These are phyloP conservation scores for Ellobius talpinus DNA, from an alignment of 2,113 vertebrate species.

Conservation along the genomic window DNA sequence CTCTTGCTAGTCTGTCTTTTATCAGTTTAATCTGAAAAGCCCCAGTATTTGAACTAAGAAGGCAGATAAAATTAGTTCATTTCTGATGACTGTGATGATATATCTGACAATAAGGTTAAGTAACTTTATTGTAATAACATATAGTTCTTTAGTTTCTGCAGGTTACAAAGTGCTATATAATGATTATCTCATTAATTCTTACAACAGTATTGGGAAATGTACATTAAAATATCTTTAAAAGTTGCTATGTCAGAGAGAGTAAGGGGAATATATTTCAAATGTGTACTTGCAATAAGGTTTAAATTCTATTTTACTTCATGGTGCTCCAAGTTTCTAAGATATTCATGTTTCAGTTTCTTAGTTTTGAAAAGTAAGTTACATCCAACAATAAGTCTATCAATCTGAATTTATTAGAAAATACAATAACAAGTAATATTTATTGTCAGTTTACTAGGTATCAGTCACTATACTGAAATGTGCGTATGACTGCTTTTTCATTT, in stretches of 20 bases:
- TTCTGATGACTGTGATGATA: not conserved
- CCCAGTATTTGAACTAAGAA: not conserved
- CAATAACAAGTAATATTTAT: not conserved
- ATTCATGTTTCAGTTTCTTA: not conserved
- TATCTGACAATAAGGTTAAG: not conserved
- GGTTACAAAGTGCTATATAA: not conserved
- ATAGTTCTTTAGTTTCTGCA: not conserved
- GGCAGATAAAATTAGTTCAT: not conserved
- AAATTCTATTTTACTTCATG: not conserved
- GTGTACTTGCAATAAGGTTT: not conserved
- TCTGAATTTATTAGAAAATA: conserved; percentile 4
- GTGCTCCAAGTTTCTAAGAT: not conserved
- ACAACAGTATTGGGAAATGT: not conserved
- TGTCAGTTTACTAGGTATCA: not conserved
- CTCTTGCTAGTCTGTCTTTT: not conserved
- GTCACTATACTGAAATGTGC: not conserved
- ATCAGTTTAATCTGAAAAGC: not conserved
- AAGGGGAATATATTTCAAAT: not conserved
- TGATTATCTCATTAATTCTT: not conserved
- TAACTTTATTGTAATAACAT: not conserved
- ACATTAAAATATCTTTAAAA: not conserved
- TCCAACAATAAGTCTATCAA: not conserved
- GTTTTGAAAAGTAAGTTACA: not conserved
- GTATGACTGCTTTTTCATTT: not conserved
- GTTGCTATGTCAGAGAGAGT: not conserved